Percentiles rank a stretch among this genome's conserved stretches.
Evolutionary conservation across 2,888 invertebrate genomes (phyloP).

Genomic region (Pegoplata infirma): DNA sequence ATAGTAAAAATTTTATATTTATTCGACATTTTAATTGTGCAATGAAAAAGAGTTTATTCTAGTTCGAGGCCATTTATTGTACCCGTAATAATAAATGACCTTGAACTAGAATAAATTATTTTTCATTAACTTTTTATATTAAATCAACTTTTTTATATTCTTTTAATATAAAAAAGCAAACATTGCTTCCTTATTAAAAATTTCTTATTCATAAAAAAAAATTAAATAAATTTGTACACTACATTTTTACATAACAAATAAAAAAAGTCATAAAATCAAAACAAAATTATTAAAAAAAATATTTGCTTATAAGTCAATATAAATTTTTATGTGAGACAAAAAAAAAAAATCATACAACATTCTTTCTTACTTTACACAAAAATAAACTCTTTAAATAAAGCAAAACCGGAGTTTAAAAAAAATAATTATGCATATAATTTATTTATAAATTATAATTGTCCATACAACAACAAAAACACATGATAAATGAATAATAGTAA

Average conservation of each 20-base stretch:
- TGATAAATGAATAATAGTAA: constrained; percentile 24
- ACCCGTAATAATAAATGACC: too few species aligned
- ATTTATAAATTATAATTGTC: constrained; percentile 46
- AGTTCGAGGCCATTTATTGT: too few species aligned
- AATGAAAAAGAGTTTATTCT: too few species aligned
- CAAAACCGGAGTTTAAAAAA: constrained; percentile 42
- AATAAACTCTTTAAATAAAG: constrained; percentile 7
- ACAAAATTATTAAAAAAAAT: constrained; percentile 36
- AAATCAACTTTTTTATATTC: too few species aligned
- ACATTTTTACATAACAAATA: constrained; percentile 48
- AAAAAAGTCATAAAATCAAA: constrained; percentile 49
- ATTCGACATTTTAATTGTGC: too few species aligned
- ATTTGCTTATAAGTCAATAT: constrained; percentile 51
- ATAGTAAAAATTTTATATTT: too few species aligned
- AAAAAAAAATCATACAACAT: constrained; percentile 5
- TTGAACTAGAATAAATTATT: too few species aligned
- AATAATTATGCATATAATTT: constrained; percentile 51
- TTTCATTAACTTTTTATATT: too few species aligned
- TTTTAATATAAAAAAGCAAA: constrained; percentile 19
- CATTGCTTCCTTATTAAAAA: constrained; percentile 36
- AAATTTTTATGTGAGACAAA: constrained; percentile 51
- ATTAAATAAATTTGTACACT: constrained; percentile 42
- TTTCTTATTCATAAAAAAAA: constrained; percentile 5
- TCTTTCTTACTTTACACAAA: constrained; percentile 43
- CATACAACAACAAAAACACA: constrained; percentile 39